Base-by-base conservation (phyloP, 2,797 vertebrate species). In the Anguilla marmorata region DNA sequence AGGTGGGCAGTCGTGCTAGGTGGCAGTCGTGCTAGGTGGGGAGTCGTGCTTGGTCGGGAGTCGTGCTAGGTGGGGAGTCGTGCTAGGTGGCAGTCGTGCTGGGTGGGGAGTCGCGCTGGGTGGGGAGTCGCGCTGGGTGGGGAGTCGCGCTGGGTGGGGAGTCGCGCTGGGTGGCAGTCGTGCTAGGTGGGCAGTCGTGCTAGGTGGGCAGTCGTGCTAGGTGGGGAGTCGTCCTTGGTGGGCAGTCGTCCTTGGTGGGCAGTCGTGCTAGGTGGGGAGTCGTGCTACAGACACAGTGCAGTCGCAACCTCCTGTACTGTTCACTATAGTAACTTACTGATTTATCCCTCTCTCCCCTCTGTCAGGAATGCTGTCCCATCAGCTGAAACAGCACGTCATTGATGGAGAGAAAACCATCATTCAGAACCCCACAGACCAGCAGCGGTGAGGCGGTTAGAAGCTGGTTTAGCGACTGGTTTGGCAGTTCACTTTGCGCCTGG, bases 331-430 rank as follows among this genome's bases (percentile, higher is more conserved):
- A 76, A 76, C 37, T 16, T 14, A 0, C 30, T 5, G 2, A 41
- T 76, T 37, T 16, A 3, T 37, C 69, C 27, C n/a, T 27, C 11
- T 33, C 24, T 54, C 21, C 30, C 52, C 74, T 33, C 0, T 11
- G 33, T 1, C 92, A 99, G 98, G 98, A 88, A 99, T 99, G 98
- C 93, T 99, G 90, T 99, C 98, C 3, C 98, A 99, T 94, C 98
- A 99, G 89, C 95, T 99, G 89, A 99, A 99, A 92, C 98, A 99
- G 91, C 98, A 99, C 82, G 96, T 99, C 90, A 99, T 99, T 3
- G 98, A 99, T 83, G 98, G 98, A 30, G 98, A 99, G 95, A 99
- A 99, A 94, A 99, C 98, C 0, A 99, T 99, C 93, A 99, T 99
- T 92, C 98, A 99, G 93, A 99, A 99, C 91, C 98, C 98, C 82